phyloP scores from a whole-genome alignment of 2,113 vertebrate genomes.

The Ophiodon elongatus region DNA sequence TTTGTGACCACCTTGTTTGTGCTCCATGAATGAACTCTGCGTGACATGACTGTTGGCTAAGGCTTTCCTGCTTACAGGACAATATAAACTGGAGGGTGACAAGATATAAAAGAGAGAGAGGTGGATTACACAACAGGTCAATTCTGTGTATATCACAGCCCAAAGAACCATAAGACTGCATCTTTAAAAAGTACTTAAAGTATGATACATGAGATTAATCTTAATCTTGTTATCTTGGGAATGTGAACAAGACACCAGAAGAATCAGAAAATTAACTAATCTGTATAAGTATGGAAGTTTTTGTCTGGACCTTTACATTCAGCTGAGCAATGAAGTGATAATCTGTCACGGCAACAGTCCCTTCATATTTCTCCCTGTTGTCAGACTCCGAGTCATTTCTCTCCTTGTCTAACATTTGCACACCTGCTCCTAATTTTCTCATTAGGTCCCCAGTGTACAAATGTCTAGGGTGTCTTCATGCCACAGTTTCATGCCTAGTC shows the following conservation, averaged over 20 bases:
- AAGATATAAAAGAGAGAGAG: constrained; percentile 11
- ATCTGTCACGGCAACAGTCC: no score
- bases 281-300: neutral
- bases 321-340: neutral
- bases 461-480: neutral
- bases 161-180: neutral
- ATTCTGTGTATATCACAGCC: neutral
- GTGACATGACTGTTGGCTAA: constrained; percentile 21
- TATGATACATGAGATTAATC: neutral
- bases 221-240: neutral
- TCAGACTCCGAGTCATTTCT: neutral
- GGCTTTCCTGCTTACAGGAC: neutral
- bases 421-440: neutral
- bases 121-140: constrained; percentile 5
- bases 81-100: neutral
- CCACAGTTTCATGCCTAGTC: neutral
- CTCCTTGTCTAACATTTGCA: neutral
- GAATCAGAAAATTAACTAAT: neutral
- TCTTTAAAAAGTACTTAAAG: neutral
- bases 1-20: constrained; percentile 22
- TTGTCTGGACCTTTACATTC: neutral
- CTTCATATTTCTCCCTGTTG: neutral
- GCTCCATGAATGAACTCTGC: constrained; percentile 28
- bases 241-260: neutral
- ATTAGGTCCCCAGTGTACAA: neutral